These are phyloP conservation scores for Bufo bufo DNA, from an alignment of 2,113 vertebrate species.

Conservation along the genomic window DNA sequence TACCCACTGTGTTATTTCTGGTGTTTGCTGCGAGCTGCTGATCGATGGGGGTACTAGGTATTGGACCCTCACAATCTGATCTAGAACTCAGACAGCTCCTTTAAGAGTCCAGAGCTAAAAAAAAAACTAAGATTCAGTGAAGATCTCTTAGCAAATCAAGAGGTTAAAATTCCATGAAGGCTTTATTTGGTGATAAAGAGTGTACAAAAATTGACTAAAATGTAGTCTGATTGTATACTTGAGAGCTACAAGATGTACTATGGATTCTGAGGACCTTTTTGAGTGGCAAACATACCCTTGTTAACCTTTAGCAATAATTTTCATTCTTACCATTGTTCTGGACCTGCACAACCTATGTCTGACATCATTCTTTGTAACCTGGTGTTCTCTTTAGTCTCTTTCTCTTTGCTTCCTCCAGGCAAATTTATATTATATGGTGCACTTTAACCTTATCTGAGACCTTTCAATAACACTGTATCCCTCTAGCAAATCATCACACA, in stretches of 20 bases:
- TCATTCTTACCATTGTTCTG: neutral
- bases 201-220: neutral
- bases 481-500: conserved; percentile 36
- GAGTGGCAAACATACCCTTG: conserved; percentile 7
- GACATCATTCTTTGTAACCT: conserved; percentile 2
- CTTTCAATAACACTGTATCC: conserved; percentile 43
- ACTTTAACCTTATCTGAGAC: conserved; percentile 14
- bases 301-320: conserved; percentile 34
- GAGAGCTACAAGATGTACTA: neutral
- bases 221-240: neutral
- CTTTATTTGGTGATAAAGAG: too few species aligned
- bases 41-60: too few species aligned
- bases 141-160: too few species aligned
- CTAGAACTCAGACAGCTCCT: too few species aligned
- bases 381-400: conserved; percentile 29
- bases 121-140: too few species aligned
- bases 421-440: conserved; percentile 15
- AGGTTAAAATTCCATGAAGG: too few species aligned
- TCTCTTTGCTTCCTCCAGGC: conserved; percentile 9
- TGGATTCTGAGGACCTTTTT: neutral
- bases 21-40: too few species aligned
- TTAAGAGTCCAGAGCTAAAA: too few species aligned
- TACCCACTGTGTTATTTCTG: too few species aligned
- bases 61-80: too few species aligned
- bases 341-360: neutral